These are phyloP conservation scores for Itoplectis maculator DNA, from an alignment of 2,888 invertebrate genomes.

Conservation along the genomic window DNA sequence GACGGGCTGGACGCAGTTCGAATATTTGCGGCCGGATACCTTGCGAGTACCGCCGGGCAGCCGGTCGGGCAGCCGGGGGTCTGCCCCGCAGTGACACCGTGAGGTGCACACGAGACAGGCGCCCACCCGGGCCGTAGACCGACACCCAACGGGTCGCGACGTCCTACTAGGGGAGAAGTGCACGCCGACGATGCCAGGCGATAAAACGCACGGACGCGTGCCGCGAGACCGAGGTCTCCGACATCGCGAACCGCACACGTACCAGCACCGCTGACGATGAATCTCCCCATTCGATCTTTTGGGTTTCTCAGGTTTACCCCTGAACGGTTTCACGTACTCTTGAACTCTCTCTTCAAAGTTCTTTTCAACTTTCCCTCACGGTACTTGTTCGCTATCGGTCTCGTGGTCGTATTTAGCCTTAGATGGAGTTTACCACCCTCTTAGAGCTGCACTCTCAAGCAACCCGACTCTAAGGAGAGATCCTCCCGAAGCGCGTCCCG, in stretches of 20 bases:
- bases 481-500: constrained; percentile 72
- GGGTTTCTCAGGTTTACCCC: constrained; percentile 87
- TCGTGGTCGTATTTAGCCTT: constrained; percentile 87
- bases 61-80: constrained; percentile 80
- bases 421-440: constrained; percentile 85
- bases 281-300: constrained; percentile 84
- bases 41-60: constrained; percentile 78
- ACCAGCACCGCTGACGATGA: constrained; percentile 77
- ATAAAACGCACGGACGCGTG: constrained; percentile 64
- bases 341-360: constrained; percentile 87
- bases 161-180: constrained; percentile 85
- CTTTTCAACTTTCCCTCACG: constrained; percentile 91
- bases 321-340: constrained; percentile 85
- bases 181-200: constrained; percentile 78
- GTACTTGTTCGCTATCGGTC: constrained; percentile 88
- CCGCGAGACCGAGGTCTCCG: constrained; percentile 64
- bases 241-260: constrained; percentile 77
- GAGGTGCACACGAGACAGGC: constrained; percentile 73
- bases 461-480: constrained; percentile 86
- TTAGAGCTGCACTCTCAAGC: constrained; percentile 82
- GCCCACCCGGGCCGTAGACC: constrained; percentile 83
- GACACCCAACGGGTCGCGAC: constrained; percentile 86
- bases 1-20: constrained; percentile 73
- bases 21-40: constrained; percentile 80
- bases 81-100: constrained; percentile 67